Evolutionary conservation across 2,113 vertebrate species (phyloP).

Genomic region (Apteryx owenii): DNA sequence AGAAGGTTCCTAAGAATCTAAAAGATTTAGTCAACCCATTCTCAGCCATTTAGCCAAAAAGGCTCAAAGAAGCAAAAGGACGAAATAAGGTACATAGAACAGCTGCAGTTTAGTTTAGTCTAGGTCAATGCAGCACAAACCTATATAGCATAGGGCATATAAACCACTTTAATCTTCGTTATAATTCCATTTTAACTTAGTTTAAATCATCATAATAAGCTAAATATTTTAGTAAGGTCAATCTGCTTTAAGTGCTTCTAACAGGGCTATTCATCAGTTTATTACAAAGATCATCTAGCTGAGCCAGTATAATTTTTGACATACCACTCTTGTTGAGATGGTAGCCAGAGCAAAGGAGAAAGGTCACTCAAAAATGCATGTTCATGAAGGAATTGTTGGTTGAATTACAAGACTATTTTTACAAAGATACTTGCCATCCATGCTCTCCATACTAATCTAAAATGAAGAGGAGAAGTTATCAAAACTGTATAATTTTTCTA

Average conservation of each 20-base stretch:
- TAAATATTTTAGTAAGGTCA: neutral
- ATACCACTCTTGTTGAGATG: neutral
- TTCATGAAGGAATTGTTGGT: neutral
- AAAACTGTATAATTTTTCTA: neutral
- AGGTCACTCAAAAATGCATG: neutral
- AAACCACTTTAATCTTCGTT: neutral
- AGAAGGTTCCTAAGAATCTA: neutral
- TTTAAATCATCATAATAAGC: neutral
- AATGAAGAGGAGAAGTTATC: neutral
- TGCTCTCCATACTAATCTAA: neutral
- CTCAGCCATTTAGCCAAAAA: neutral
- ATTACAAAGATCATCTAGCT: neutral
- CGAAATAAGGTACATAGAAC: neutral
- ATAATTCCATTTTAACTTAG: neutral
- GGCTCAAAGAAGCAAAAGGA: neutral
- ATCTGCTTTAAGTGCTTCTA: neutral
- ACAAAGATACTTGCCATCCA: neutral
- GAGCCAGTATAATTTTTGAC: neutral
- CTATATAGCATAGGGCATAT: neutral
- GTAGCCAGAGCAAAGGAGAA: neutral
- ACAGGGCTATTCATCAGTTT: neutral
- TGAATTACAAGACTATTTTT: neutral
- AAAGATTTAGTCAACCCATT: neutral
- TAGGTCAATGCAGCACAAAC: neutral
- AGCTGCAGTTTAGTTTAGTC: neutral